Evolutionary conservation across 2,797 vertebrate genomes (phyloP).

Genomic region (Brotula barbata): DNA sequence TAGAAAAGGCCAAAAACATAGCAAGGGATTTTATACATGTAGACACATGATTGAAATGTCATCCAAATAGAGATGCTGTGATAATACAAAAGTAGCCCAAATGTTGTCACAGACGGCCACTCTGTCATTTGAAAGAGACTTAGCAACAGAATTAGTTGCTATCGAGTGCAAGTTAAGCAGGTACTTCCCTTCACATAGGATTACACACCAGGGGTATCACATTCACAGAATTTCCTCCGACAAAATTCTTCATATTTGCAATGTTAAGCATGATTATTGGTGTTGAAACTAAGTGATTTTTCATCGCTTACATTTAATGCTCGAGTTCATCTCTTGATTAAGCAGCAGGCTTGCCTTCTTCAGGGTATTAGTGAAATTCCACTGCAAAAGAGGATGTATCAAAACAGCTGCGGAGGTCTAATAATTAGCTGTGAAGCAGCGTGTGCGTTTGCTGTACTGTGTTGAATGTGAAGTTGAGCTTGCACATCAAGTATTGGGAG

Average conservation of each 20-base stretch:
- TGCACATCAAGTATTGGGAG: constrained; percentile 78
- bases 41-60: constrained; percentile 11
- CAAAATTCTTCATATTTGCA: constrained; percentile 31
- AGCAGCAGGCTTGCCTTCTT: constrained; percentile 41
- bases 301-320: constrained; percentile 38
- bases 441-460: constrained; percentile 27
- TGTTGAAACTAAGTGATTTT: constrained; percentile 20
- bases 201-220: not conserved
- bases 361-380: constrained; percentile 22
- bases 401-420: constrained; percentile 36
- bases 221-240: constrained; percentile 3
- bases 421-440: constrained; percentile 24
- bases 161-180: constrained; percentile 15
- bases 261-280: constrained; percentile 7
- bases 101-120: not conserved
- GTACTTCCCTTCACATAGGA: constrained; percentile 1
- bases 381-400: constrained; percentile 19
- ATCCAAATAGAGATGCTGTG: constrained; percentile 4
- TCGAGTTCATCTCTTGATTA: constrained; percentile 44
- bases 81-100: constrained; percentile 1
- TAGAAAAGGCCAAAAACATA: constrained; percentile 3
- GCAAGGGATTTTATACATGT: constrained; percentile 9
- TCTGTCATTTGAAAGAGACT: not conserved
- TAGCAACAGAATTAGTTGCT: not conserved
- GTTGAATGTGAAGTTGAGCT: constrained; percentile 13